Evolutionary conservation across 1,140 invertebrate genomes (phyloP).

Genomic region (Drusus annulatus): DNA sequence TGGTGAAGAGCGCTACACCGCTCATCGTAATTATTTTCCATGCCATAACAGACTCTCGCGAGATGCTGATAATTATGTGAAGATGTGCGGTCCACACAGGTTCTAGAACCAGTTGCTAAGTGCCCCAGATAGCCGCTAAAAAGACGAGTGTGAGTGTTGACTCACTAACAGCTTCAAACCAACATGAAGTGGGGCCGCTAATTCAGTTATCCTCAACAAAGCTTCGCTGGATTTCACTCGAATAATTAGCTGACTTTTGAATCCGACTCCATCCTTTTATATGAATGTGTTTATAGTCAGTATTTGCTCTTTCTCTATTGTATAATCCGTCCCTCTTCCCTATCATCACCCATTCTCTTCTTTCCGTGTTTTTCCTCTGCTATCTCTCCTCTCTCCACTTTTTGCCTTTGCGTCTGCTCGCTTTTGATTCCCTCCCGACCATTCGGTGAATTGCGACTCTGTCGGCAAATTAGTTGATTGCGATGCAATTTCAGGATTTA

Average conservation of each 20-base stretch:
- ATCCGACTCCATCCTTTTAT: conserved; percentile 4
- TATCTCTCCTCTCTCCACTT: conserved; percentile 9
- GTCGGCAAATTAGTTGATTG: conserved; percentile 51
- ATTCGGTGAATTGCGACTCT: conserved; percentile 18
- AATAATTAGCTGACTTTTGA: conserved; percentile 54
- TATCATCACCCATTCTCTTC: background rate
- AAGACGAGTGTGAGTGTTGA: too few species aligned
- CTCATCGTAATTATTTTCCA: too few species aligned
- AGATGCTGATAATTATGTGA: too few species aligned
- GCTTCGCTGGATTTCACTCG: conserved; percentile 32
- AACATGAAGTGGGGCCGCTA: background rate
- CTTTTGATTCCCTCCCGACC: background rate
- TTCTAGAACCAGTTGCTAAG: too few species aligned
- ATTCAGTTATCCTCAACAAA: conserved; percentile 31
- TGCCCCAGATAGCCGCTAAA: too few species aligned
- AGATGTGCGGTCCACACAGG: too few species aligned
- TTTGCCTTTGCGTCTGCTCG: background rate
- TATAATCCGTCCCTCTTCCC: conserved; percentile 7
- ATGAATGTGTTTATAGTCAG: conserved; percentile 31
- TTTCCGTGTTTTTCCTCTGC: background rate
- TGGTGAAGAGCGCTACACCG: too few species aligned
- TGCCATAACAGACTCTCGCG: too few species aligned
- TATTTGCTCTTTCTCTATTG: conserved; percentile 26
- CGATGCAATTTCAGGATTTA: conserved; percentile 42
- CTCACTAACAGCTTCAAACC: too few species aligned